Percentiles rank a stretch among this genome's conserved stretches.
phyloP scores from a whole-genome alignment of 2,113 vertebrate species.

The Phyllostomus hastatus region DNA sequence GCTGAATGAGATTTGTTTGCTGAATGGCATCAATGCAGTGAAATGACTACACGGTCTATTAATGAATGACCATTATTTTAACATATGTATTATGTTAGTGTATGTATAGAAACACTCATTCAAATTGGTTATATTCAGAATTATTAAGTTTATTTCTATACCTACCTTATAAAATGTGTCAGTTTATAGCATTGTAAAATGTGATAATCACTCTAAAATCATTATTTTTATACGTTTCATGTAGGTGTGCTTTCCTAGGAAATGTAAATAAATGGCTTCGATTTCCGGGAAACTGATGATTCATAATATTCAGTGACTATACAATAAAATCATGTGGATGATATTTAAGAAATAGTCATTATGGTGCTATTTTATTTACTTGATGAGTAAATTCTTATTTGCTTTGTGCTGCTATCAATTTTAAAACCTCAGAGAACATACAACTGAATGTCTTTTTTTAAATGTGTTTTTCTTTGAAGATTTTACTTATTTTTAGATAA shows the following conservation, averaged over 20 bases:
- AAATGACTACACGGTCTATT: background rate
- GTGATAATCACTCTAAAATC: constrained; percentile 5
- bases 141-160: constrained; percentile 20
- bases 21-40: background rate
- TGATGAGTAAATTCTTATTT: background rate
- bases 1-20: constrained; percentile 48
- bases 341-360: background rate
- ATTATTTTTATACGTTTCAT: background rate
- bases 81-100: background rate
- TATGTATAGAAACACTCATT: background rate
- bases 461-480: no score
- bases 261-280: background rate
- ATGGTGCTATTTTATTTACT: background rate
- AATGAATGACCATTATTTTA: constrained; percentile 26
- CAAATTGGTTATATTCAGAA: background rate
- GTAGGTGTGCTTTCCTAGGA: background rate
- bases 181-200: background rate
- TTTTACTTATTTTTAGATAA: no score
- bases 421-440: background rate
- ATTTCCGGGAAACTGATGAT: background rate
- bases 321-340: background rate
- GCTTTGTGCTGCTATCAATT: background rate
- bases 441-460: background rate
- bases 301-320: background rate
- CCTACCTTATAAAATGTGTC: background rate